Evolutionary conservation across 2,888 invertebrate species (phyloP).

Genomic region (Ypsolopha sequella): DNA sequence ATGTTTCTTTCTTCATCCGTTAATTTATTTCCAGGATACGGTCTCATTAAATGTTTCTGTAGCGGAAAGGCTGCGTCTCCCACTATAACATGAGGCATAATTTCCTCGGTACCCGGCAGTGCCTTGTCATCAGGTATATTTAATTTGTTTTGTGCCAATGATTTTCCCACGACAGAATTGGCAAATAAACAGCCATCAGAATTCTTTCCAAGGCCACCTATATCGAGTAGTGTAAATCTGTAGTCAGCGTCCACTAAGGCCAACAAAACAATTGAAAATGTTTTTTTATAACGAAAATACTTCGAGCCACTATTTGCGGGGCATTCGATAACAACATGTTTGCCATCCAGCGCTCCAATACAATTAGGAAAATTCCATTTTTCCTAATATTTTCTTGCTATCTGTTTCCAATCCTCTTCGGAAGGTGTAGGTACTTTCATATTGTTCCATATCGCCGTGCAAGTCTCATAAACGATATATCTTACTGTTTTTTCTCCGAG

Average conservation of each 20-base stretch:
- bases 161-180: conserved; percentile 5
- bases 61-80: conserved; percentile 11
- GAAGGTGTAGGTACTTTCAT: conserved; percentile 3
- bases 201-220: conserved; percentile 5
- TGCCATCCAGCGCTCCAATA: not conserved
- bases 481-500: conserved; percentile 3
- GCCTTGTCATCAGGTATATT: not conserved
- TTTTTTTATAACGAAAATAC: conserved; percentile 4
- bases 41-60: conserved; percentile 8
- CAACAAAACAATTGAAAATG: conserved; percentile 6
- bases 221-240: conserved; percentile 3
- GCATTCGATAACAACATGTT: not conserved
- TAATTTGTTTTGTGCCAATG: not conserved
- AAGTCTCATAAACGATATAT: conserved; percentile 5
- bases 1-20: conserved; percentile 6
- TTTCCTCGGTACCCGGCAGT: not conserved
- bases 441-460: conserved; percentile 5
- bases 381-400: not conserved
- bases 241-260: conserved; percentile 9
- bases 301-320: conserved; percentile 4
- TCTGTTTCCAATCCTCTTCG: not conserved
- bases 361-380: not conserved
- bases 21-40: conserved; percentile 7
- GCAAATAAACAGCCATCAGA: conserved; percentile 6
- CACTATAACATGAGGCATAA: conserved; percentile 3